Conservation (phyloP, 2,888 invertebrate species). For the Peribatodes rhomboidaria region DNA sequence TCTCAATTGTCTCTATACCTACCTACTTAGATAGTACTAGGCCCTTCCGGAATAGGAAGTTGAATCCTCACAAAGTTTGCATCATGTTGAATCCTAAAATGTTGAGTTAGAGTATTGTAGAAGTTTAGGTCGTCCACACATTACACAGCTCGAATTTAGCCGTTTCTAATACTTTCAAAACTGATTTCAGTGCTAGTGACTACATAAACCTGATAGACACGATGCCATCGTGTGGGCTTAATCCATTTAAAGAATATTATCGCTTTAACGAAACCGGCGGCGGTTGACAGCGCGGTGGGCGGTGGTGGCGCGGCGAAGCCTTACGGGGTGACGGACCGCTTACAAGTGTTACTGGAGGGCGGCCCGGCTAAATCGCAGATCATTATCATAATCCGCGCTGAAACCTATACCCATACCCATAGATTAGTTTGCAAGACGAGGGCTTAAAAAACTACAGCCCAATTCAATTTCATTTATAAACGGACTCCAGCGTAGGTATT, state of each 20-base stretch:
- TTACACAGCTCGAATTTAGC: no score
- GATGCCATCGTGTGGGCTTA: slow-evolving; percentile 55
- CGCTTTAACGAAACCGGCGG: slow-evolving; percentile 63
- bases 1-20: background rate
- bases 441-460: background rate
- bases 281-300: slow-evolving; percentile 23
- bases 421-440: slow-evolving; percentile 32
- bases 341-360: slow-evolving; percentile 62
- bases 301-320: slow-evolving; percentile 64
- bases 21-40: no score
- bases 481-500: no score
- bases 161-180: background rate
- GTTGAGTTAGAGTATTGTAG: no score
- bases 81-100: no score
- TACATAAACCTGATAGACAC: slow-evolving; percentile 17
- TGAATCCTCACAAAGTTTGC: no score
- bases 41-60: no score
- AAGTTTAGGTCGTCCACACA: no score
- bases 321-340: slow-evolving; percentile 63
- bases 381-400: slow-evolving; percentile 55
- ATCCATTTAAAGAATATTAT: slow-evolving; percentile 79
- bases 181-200: slow-evolving; percentile 18
- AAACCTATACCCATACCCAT: slow-evolving; percentile 56
- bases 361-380: slow-evolving; percentile 52
- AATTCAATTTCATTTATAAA: no score